Base-by-base conservation (phyloP, 1,140 invertebrate genomes). In the Leptopilina clavipes region DNA sequence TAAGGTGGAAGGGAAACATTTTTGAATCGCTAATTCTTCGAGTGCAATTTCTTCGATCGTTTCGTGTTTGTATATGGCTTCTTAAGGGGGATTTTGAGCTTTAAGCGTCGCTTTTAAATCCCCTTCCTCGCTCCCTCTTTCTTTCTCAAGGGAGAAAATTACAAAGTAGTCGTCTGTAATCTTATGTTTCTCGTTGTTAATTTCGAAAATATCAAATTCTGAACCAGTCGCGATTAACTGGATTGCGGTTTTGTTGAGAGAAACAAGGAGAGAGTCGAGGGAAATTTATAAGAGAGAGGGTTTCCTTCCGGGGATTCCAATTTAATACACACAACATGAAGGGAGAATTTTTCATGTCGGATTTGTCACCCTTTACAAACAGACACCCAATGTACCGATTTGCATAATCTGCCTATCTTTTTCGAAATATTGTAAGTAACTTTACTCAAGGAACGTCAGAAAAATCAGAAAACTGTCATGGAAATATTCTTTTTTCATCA, bases 131-230 rank as follows among this genome's bases (percentile, higher is more conserved):
- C 25, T 31, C 37, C 7, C 37, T 40, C 8, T 40, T 6, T 40
- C 9, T 40, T 9, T 9, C 37, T 40, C 37, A 40, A 75, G 72
- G 73, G 79, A 9, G 17, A 73, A 44, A 77, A 74, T 77, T 31
- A 5, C 72, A 40, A 70, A 25, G 54, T 37, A 70, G 22, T n/a
- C n/a, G n/a, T n/a, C 65, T 73, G 73, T 65, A 75, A 72, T 75
- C 73, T 70, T 70, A n/a, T n/a, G 45, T 74, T 75, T 71, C 11
- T 44, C 72, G 37, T 31, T 31, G 71, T 54, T 76, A 76, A 76
- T 81, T 77, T 52, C 76, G 82, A 78, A 85, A 85, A 85, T 85
- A 76, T 78, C 80, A 84, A 84, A 84, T 85, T 85, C 81, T 45
- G 78, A 19, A 22, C 75, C 8, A 54, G 74, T 75, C 73, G 70